Evolutionary conservation across 1,140 invertebrate species (phyloP), one percentile per base, ranked within the genome.

Genomic region (Nebria ingens): DNA sequence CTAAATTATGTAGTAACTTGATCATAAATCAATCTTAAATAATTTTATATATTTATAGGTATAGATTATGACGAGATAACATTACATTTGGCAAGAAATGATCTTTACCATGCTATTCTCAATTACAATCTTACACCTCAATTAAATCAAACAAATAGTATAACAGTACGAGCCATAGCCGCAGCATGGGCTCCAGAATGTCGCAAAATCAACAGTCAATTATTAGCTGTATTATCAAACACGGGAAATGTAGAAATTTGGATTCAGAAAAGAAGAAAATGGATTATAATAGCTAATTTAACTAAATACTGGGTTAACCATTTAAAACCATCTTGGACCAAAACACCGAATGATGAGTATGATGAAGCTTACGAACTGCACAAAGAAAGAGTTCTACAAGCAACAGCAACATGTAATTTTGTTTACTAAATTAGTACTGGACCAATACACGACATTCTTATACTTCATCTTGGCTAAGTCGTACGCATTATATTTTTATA

Each of bases 221-320:
- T 58, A 13, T n/a, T 58, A 15, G 52, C 56, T 21, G 45, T 58
- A 34, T 22, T 58, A 38, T 54, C 56, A 13, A 58, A 51, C 21
- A 15, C 53, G n/a, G 9, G 49, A 21, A 50, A 54, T 38, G 49
- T 58, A 21, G 56, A 58, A 54, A 54, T 58, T 19, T 58, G 40
- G 17, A 49, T 51, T 1, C 22, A 54, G 21, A 19, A 58, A 54
- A 50, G 53, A 9, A 51, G 17, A 13, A 49, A 49, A 50, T 58
- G 23, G 45, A 25, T 54, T 21, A n/a, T 22, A n/a, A 23, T 51
- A 12, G 49, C 23, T 17, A 58, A 58, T 58, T 51, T 54, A 54
- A 29, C 56, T 1, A 51, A 54, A 54, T 45, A 34, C 21, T 22
- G 23, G 23, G 15, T 49, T 29, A 45, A 58, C 1, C 34, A 58